A percentile compares a stretch with the other conserved stretches of the same genome.
These are phyloP conservation scores for Melieria omissa DNA, from an alignment of 2,888 invertebrate genomes.

Conservation along the genomic window DNA sequence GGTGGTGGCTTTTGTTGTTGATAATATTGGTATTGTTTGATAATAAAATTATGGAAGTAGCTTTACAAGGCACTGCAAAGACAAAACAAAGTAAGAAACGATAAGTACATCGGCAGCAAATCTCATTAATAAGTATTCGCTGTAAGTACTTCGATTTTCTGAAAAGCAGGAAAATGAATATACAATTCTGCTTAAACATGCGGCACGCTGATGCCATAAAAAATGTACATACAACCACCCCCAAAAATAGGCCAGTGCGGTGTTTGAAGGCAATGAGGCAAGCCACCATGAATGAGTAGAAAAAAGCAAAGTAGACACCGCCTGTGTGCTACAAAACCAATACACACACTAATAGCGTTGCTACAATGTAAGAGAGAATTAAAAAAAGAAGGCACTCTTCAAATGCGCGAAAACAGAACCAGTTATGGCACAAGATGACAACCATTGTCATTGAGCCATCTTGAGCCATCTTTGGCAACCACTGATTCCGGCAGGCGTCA, in stretches of 20 bases:
- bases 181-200: not conserved
- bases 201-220: conserved; percentile 21
- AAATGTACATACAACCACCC: not conserved
- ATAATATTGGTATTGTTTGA: conserved; percentile 34
- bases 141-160: not conserved
- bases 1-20: conserved; percentile 18
- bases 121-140: not conserved
- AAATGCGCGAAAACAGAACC: no score
- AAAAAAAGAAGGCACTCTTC: no score
- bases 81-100: conserved; percentile 24
- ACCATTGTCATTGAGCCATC: no score
- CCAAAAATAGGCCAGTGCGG: no score
- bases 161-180: conserved; percentile 6
- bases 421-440: no score
- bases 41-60: conserved; percentile 44
- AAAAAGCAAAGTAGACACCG: not conserved
- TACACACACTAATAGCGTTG: no score
- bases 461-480: no score
- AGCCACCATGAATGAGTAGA: not conserved
- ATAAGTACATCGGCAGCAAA: conserved; percentile 24
- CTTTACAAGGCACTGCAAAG: conserved; percentile 46
- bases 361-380: no score
- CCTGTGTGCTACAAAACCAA: no score
- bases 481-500: no score
- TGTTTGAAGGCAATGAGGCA: no score